Evolutionary conservation across 2,888 invertebrate species (phyloP).

Genomic region (Pseudeuparius sepicola): DNA sequence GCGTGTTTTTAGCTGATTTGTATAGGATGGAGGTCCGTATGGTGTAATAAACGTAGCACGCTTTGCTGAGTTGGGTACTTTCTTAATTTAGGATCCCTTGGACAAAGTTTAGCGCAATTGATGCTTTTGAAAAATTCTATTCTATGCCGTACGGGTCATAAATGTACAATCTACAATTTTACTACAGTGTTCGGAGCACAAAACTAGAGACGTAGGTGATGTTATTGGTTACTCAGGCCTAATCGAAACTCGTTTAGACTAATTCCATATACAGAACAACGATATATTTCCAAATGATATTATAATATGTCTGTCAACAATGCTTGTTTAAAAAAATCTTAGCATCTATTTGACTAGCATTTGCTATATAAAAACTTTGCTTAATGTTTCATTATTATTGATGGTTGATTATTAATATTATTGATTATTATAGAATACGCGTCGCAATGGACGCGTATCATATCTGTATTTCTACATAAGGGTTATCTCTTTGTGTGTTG

Average conservation of each 20-base stretch:
- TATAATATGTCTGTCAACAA: conserved; percentile 37
- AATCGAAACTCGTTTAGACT: conserved; percentile 42
- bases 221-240: conserved; percentile 39
- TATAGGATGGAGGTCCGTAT: too few relatives aligned
- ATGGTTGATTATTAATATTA: conserved; percentile 29
- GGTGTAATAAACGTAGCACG: too few relatives aligned
- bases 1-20: too few relatives aligned
- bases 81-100: too few relatives aligned
- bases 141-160: too few relatives aligned
- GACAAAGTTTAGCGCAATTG: too few relatives aligned
- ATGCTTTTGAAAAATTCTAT: too few relatives aligned
- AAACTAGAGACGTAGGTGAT: conserved; percentile 35
- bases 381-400: conserved; percentile 30
- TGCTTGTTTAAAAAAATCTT: conserved; percentile 39
- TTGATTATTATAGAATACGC: conserved; percentile 35
- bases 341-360: conserved; percentile 39
- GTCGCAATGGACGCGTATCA: conserved; percentile 29
- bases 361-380: conserved; percentile 33
- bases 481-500: conserved; percentile 42
- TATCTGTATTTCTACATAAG: conserved; percentile 35
- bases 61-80: too few relatives aligned
- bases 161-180: conserved; percentile 29
- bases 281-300: conserved; percentile 35
- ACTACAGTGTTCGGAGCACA: conserved; percentile 27
- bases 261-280: conserved; percentile 42